Evolutionary conservation across 2,113 vertebrate species (phyloP), one percentile per base, ranked within the genome.

Genomic region (Zosterops borbonicus): DNA sequence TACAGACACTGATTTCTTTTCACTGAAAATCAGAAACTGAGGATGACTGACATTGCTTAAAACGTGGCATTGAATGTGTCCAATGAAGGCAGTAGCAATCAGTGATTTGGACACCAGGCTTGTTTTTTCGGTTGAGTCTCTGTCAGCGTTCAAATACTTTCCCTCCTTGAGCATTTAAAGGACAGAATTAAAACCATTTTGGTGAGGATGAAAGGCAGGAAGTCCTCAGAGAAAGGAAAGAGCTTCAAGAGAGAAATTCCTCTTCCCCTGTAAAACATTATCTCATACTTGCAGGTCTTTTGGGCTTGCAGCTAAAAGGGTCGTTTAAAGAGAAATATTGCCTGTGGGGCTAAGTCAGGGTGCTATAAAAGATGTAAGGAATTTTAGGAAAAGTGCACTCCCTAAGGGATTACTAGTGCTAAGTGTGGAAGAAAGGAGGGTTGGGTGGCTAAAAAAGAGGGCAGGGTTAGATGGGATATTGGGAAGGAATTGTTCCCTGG

Each of bases 401-500:
- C 41, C 53, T 41, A 31, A 27, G 15, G 25, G 28, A 16, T n/a
- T 19, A 8, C 29, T 17, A 31, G 27, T 39, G 22, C 21, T 39
- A 13, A 13, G n/a, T 0, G 4, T 3, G 3, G 65, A 17, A 33
- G 28, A 25, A 46, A 46, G 37, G 27, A 68, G n/a, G 21, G 25
- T 3, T 59, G 42, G 27, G 12, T 42, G 46, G 55, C 47, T 59
- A 59, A 55, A 5, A 52, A 46, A 21, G 4, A 46, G 46, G 11
- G 22, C 27, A 70, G 64, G 35, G 23, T 3, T 44, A 2, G 31
- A 20, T 63, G 23, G 35, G 56, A 50, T 4, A 2, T 17, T 37
- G 18, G 19, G 56, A 6, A 70, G 35, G 0, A 77, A 70, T 33
- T n/a, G 0, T 0, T n/a, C 21, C 21, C 55, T 83, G 21, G 0